Percentiles rank a stretch among this genome's conserved stretches.
Evolutionary conservation across 2,888 invertebrate genomes (phyloP).

Genomic region (Callyntrura guangdongensis): DNA sequence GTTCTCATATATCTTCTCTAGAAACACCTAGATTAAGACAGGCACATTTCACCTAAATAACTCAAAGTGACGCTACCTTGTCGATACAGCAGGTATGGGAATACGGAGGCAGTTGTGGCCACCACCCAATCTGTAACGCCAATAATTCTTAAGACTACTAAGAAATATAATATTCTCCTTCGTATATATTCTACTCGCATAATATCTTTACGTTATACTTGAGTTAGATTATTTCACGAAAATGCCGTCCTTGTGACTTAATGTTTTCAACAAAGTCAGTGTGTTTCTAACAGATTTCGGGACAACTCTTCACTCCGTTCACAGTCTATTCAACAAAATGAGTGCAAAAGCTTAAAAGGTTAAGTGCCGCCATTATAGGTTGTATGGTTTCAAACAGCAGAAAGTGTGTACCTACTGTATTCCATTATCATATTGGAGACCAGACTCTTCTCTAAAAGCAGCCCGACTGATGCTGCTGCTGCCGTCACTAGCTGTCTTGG

Average conservation of each 20-base stretch:
- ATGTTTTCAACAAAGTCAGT: conserved; percentile 24
- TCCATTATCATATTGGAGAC: neutral
- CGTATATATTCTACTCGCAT: no score
- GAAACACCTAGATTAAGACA: conserved; percentile 59
- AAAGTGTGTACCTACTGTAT: neutral
- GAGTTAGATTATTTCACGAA: neutral
- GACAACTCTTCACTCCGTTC: conserved; percentile 4
- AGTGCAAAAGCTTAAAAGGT: conserved; percentile 33
- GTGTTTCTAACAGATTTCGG: neutral
- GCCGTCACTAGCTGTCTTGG: neutral
- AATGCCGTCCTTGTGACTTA: conserved; percentile 47
- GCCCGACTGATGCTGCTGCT: neutral
- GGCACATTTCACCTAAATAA: conserved; percentile 63
- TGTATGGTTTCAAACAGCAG: neutral
- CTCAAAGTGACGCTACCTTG: conserved; percentile 50
- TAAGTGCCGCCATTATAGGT: conserved; percentile 33
- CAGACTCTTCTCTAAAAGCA: conserved; percentile 21
- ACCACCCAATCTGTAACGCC: neutral
- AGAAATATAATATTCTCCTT: no score
- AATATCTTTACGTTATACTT: no score
- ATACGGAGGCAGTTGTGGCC: neutral
- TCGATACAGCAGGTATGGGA: neutral
- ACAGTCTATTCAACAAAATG: conserved; percentile 41
- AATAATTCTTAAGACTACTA: no score
- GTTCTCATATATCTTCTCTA: conserved; percentile 51